Conservation (phyloP, 2,113 vertebrate genomes). For the Ahaetulla prasina region DNA sequence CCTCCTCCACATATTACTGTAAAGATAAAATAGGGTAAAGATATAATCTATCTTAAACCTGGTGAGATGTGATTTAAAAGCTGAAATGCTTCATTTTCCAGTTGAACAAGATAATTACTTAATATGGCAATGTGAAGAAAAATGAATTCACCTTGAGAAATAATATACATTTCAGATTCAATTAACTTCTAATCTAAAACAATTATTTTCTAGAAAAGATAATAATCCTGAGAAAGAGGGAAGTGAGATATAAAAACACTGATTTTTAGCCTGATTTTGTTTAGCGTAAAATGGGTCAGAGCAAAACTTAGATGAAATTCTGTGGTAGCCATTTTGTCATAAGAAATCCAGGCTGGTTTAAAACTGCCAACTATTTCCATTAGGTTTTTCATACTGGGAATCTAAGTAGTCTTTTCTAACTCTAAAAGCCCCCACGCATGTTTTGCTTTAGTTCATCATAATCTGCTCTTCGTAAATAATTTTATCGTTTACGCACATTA, state of each 20-base stretch:
- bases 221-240: not conserved
- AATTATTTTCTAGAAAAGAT: not conserved
- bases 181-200: not conserved
- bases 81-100: not conserved
- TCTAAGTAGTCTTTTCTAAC: not conserved
- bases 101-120: not conserved
- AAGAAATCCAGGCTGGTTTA: not conserved
- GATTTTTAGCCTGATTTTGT: not conserved
- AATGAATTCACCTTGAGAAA: not conserved
- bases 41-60: not conserved
- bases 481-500: not conserved
- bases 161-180: not conserved
- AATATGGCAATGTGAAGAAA: not conserved
- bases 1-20: not conserved
- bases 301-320: not conserved
- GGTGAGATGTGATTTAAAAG: not conserved
- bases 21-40: not conserved
- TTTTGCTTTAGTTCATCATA: accelerated
- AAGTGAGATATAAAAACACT: not conserved
- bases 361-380: not conserved
- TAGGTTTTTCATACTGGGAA: not conserved
- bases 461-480: accelerated
- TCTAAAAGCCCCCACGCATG: not conserved
- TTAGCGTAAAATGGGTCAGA: not conserved
- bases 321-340: not conserved